These are phyloP conservation scores for Sceloporus undulatus DNA, from an alignment of 2,113 vertebrate species.

Conservation along the genomic window DNA sequence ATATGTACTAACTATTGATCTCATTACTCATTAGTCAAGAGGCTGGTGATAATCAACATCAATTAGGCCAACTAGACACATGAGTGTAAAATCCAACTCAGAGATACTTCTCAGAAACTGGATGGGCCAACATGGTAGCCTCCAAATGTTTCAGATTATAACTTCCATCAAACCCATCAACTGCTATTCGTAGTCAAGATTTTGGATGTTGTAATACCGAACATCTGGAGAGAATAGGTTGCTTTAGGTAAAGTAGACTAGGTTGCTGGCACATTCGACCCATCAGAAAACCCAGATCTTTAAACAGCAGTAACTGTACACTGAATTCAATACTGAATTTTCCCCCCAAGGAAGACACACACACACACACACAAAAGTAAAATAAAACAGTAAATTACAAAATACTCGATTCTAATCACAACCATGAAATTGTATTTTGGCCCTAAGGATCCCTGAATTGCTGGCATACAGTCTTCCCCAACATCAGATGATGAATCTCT, in stretches of 20 bases:
- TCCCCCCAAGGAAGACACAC: background rate
- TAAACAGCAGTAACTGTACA: background rate
- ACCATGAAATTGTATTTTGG: background rate
- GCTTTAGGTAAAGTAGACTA: background rate
- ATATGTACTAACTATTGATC: too few relatives aligned
- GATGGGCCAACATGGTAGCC: too few relatives aligned
- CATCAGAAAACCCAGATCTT: background rate
- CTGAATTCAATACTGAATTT: background rate
- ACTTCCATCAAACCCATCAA: too few relatives aligned
- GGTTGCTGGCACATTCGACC: background rate
- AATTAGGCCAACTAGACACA: background rate
- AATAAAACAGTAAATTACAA: background rate
- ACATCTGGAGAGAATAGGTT: background rate
- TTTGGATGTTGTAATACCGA: too few relatives aligned
- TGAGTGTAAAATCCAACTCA: background rate
- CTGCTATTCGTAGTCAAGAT: too few relatives aligned
- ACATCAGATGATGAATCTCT: background rate
- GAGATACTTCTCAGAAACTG: background rate
- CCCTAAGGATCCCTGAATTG: background rate
- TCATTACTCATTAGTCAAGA: too few relatives aligned
- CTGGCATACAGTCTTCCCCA: background rate
- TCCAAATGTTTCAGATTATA: too few relatives aligned
- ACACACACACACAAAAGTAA: background rate
- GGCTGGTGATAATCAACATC: background rate
- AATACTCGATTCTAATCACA: background rate